Evolutionary conservation across 2,888 invertebrate genomes (phyloP), one percentile per base, ranked within the genome.

Genomic region (Synanthedon formicaeformis): DNA sequence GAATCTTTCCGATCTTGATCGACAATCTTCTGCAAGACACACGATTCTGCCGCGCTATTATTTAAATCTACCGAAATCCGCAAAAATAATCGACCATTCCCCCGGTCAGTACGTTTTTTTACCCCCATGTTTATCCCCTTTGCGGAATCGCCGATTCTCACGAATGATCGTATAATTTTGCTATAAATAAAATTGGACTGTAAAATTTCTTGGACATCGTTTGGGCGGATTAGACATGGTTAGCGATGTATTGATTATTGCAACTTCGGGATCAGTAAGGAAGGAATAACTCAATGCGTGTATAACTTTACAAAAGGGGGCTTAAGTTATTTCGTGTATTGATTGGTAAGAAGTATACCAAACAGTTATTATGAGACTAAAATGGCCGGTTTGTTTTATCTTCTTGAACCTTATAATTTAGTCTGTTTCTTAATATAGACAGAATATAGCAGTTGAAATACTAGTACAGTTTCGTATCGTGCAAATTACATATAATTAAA

Each of bases 141-240:
- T 55, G 56, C 64, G 64, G 63, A 65, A 64, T 57, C 45, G 58
- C 18, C 58, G 60, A 66, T 80, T 83, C 84, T 80, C 85, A 83
- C 81, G 82, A 69, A 66, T 63, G 57, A 71, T 34, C 72, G 84
- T 78, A 82, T 85, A 86, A 85, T 83, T 78, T 70, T 40, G 71
- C 80, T 75, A 85, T 84, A 85, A 85, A 86, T 83, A 85, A 83
- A 80, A 82, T 78, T 78, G 73, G 72, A 72, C 71, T 80, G 78
- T 78, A 80, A 81, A 84, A 79, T 77, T 75, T 71, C 78, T 76
- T 71, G 73, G 77, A 77, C 79, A 67, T 66, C 61, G 65, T 34
- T 34, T 14, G 49, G 18, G 49, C 23, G 49, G 49, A 16, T 49
- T 49, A 49, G 49, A 18, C 18, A 23, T 45, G 49, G 14, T 49